Evolutionary conservation across 2,113 vertebrate species (phyloP).

Genomic region (Edolisoma coerulescens): DNA sequence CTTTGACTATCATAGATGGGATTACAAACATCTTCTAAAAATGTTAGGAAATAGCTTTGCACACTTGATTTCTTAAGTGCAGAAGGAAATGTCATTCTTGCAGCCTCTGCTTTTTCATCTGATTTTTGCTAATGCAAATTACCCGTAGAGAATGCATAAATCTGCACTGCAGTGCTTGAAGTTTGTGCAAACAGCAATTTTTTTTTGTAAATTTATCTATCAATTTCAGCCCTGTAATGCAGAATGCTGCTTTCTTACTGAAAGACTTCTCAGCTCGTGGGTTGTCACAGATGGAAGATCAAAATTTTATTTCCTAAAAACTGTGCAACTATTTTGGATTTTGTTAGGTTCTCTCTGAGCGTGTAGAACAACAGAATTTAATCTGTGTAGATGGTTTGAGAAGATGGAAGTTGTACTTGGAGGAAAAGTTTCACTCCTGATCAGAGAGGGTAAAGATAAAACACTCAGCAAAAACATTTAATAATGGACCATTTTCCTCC

Average conservation of each 20-base stretch:
- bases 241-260: neutral
- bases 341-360: neutral
- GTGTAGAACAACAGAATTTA: neutral
- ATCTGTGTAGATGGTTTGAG: neutral
- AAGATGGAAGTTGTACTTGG: neutral
- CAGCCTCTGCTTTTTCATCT: constrained; percentile 21
- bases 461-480: neutral
- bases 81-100: neutral
- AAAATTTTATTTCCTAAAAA: neutral
- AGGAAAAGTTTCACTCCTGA: neutral
- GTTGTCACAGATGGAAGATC: neutral
- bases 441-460: neutral
- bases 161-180: neutral
- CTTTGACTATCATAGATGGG: neutral
- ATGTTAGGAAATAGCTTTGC: neutral
- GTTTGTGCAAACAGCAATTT: neutral
- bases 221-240: neutral
- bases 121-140: constrained; percentile 36
- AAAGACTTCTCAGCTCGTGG: neutral
- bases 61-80: neutral
- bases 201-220: neutral
- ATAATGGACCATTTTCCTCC: neutral
- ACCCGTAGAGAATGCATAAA: neutral
- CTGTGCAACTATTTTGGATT: neutral
- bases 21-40: neutral